phyloP scores from a whole-genome alignment of 2,888 invertebrate genomes.

The Tenthredo amoena region DNA sequence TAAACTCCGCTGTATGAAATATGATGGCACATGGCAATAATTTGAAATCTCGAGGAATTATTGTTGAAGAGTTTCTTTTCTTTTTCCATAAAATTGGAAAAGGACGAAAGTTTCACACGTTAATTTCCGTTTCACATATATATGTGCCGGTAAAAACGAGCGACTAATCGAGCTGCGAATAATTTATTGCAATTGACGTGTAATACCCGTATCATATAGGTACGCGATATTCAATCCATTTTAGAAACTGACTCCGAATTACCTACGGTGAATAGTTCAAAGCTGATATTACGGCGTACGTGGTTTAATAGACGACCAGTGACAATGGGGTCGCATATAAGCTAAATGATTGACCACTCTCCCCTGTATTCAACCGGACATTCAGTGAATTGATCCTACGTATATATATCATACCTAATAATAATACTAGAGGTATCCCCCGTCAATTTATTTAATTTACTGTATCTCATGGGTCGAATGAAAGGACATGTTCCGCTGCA shows the following conservation, averaged over 20 bases:
- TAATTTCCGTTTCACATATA: background rate
- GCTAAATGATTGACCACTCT: slow-evolving; percentile 54
- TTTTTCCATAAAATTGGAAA: background rate
- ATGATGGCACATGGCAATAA: background rate
- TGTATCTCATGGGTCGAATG: background rate
- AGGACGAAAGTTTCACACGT: background rate
- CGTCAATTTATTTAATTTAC: slow-evolving; percentile 11
- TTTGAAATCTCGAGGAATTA: background rate
- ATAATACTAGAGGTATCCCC: slow-evolving; percentile 14
- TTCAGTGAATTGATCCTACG: slow-evolving; percentile 75
- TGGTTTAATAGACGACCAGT: slow-evolving; percentile 23
- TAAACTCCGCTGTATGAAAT: background rate
- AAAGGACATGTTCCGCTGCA: background rate
- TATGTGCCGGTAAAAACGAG: background rate
- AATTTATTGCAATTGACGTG: background rate
- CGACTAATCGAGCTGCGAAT: background rate
- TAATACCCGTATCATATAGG: background rate
- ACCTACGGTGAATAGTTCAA: slow-evolving; percentile 21
- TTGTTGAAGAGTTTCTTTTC: background rate
- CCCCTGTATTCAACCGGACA: slow-evolving; percentile 75
- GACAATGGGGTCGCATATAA: slow-evolving; percentile 47
- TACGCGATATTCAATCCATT: background rate
- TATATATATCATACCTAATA: slow-evolving; percentile 2
- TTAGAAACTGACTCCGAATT: slow-evolving; percentile 23
- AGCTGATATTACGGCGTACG: slow-evolving; percentile 21